Base-by-base conservation (phyloP, 2,113 vertebrate species). In the Orthochromis indermauri region DNA sequence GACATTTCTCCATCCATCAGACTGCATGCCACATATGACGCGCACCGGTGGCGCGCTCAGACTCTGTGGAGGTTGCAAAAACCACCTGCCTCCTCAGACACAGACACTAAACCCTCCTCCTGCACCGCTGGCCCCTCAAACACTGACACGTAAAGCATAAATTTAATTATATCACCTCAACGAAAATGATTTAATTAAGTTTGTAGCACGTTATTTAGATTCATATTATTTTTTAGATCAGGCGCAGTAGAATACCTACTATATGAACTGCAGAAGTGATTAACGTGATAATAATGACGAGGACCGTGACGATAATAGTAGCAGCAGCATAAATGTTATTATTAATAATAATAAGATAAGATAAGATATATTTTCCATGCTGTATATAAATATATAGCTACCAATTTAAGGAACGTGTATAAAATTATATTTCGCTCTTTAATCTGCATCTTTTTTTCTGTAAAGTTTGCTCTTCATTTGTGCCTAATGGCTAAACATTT, bases 61-160 rank as follows among this genome's bases (percentile, higher is more conserved):
- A 76, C 42, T 40, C 59, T 55, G 66, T 55, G 42, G 51, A 21
- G 71, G 51, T 57, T 47, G 83, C 80, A 59, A 9, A 66, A 90
- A 45, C 35, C 92, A 92, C 92, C 92, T 91, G 93, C 86, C 82
- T 87, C 82, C 51, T 83, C 76, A 82, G 71, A 6, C 45, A 78
- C 45, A 87, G 40, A 83, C 88, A 42, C 51, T 14, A 14, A 35
- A 45, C 45, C 42, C 33, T 26, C 40, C 53, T 53, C 31, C 19
- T 24, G 24, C 63, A 86, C 85, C n/a, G 83, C 85, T 87, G 76
- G 54, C 61, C 47, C 61, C 61, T 3, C 35, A 57, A 59, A 73
- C 63, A 66, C 71, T 47, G 51, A 87, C 53, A 79, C 87, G 86
- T 87, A 88, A 87, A 55, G 40, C 84, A 31, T 35, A 26, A 83